Conservation (phyloP, 1,140 invertebrate species). For the Cyrtorhinus lividipennis region DNA sequence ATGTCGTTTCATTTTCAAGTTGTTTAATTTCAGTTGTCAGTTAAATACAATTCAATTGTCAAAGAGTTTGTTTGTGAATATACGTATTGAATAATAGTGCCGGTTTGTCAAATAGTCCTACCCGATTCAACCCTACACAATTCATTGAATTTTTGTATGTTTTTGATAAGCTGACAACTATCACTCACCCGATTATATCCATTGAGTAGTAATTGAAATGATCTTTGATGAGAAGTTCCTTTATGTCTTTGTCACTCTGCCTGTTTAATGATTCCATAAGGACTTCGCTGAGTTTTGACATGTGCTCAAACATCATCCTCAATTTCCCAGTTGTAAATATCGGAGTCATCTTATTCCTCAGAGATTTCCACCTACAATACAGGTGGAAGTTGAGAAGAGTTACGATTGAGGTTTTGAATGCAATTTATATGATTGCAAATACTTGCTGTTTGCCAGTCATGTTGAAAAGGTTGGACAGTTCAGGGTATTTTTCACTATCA, state of each 20-base stretch:
- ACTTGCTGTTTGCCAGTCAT: background rate
- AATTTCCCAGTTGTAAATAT: constrained; percentile 3
- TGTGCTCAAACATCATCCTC: background rate
- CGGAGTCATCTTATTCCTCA: background rate
- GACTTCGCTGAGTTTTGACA: background rate
- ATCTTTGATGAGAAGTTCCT: background rate
- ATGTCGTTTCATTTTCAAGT: too few relatives aligned
- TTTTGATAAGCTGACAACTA: too few relatives aligned
- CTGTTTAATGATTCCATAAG: background rate
- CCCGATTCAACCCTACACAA: too few relatives aligned
- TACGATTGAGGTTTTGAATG: too few relatives aligned
- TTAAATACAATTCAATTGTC: too few relatives aligned
- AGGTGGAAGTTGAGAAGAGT: too few relatives aligned
- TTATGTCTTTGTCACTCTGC: background rate
- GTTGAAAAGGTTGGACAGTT: background rate
- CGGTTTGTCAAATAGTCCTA: too few relatives aligned
- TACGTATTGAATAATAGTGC: too few relatives aligned
- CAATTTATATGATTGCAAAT: too few relatives aligned
- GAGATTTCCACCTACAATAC: background rate
- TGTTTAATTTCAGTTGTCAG: too few relatives aligned
- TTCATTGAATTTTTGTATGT: too few relatives aligned
- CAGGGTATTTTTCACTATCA: background rate
- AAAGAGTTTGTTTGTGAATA: too few relatives aligned
- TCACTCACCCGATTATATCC: constrained; percentile 3
- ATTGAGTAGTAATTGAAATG: background rate